Base-by-base conservation (phyloP, 2,888 invertebrate genomes). In the Cheilosia urbana region DNA sequence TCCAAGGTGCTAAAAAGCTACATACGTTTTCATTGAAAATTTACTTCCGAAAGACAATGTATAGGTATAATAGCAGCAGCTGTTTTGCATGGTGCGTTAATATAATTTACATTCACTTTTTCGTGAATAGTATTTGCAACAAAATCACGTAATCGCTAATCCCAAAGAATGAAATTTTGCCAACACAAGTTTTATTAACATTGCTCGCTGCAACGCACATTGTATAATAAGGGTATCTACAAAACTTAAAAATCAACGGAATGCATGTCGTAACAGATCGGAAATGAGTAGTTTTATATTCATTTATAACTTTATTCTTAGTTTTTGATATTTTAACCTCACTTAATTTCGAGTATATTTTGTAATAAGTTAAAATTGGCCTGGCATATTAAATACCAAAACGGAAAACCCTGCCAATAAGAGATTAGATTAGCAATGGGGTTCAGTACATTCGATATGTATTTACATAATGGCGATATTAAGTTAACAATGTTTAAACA, bases 1-100 rank as follows among this genome's bases (percentile, higher is more conserved):
- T 66, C 49, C 71, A 77, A 77, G 82, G 82, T 77, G 21, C 45
- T 17, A 45, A 30, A 42, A 68, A 40, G 42, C 27, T 11, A 49
- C 15, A 60, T 62, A 13, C 11, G 15, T 17, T 77, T 72, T 55
- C 55, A 72, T 71, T 65, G 71, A 65, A 65, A 30, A 65, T 17
- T 47, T 47, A 30, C 65, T 82, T 77, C 77, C 69, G 53, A 45
- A 71, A 65, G 37, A n/a, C 51, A 51, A 3, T 30, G 27, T 55
- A 27, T 2, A n/a, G n/a, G 24, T n/a, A 51, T 11, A 11, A 17
- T 49, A 13, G 7, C 49, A 49, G n/a, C 21, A 49, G 11, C 19
- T 51, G 13, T 24, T 47, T 30, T 30, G 30, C 0, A 9, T 9
- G 30, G 2, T 30, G 30, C 30, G 30, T 30, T 30, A 9, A 30